phyloP scores from a whole-genome alignment of 1,140 invertebrate genomes.

The Anthonomus grandis region DNA sequence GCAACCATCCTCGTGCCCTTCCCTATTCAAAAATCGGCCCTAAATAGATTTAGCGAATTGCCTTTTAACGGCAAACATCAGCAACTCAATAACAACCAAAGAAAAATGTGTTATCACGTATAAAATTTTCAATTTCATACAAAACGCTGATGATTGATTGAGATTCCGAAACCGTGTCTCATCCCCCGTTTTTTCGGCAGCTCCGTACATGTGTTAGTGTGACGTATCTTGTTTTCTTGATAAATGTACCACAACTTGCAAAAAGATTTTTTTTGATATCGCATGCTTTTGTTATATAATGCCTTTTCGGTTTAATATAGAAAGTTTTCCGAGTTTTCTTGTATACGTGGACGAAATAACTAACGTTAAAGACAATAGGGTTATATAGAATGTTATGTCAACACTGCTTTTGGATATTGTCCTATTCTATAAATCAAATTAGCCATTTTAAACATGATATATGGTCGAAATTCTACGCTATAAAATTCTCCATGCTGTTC shows the following conservation, averaged over 20 bases:
- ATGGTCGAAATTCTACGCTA: no score
- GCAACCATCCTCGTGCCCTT: no score
- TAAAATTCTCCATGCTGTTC: no score
- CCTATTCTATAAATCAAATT: no score
- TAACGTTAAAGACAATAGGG: no score
- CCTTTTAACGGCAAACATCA: not conserved
- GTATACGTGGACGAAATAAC: no score
- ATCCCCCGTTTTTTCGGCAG: conserved; percentile 12
- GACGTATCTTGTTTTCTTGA: conserved; percentile 29
- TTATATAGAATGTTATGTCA: no score
- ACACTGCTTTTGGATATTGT: no score
- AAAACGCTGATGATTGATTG: conserved; percentile 29
- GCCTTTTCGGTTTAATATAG: no score
- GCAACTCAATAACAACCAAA: conserved; percentile 21
- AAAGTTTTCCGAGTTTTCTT: no score
- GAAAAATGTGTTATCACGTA: conserved; percentile 26
- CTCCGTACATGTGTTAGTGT: conserved; percentile 22
- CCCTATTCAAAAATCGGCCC: not conserved
- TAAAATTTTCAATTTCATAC: conserved; percentile 30
- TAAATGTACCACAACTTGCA: conserved; percentile 22
- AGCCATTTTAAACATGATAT: no score
- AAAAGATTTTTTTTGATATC: conserved; percentile 22
- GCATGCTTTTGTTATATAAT: no score
- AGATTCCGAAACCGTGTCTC: conserved; percentile 14
- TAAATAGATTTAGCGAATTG: not conserved